Base-by-base conservation (phyloP, 2,888 invertebrate species). In the Deroplatys truncata region DNA sequence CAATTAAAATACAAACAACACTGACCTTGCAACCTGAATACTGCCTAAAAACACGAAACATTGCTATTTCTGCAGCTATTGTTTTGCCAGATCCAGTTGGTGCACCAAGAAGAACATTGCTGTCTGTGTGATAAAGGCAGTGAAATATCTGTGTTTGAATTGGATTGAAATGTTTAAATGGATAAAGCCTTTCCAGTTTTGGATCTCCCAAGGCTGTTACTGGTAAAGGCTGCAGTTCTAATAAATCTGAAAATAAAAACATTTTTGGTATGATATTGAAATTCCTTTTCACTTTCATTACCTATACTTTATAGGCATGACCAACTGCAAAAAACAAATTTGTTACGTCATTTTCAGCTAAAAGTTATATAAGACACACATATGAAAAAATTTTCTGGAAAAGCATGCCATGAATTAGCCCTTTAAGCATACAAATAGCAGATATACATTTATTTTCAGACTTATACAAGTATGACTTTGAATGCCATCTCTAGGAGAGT, bases 91-190 rank as follows among this genome's bases (percentile, higher is more conserved):
- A 99, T 0, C 98, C 98, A 0, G 99, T 99, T 0, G 99, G 99
- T 0, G 99, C 99, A 0, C 99, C 99, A 9, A 99, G 94, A 35
- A 99, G 94, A 13, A 98, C 97, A 93, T 99, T 99, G 91, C 96
- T 96, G 92, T 99, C 98, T 0, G 98, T 98, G 93, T 99, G 97
- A 93, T 98, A 99, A 10, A 99, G 94, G 86, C 98, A 97, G 93
- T 99, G 98, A 93, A 99, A 99, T 91, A 99, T 97, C 94, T 99
- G 99, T 0, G 99, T 99, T 94, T 99, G 99, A 91, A 99, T 98
- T 0, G 99, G 99, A 94, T 99, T 99, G 94, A 99, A 99, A 93
- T 99, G 98, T 0, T 96, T 96, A 93, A 99, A 99, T 90, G 95
- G 95, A 94, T 98, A 99, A 5, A 99, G 94, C 88, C 95, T 94